Evolutionary conservation across 2,797 vertebrate species (phyloP).

Genomic region (Myiothlypis chrysogaster): DNA sequence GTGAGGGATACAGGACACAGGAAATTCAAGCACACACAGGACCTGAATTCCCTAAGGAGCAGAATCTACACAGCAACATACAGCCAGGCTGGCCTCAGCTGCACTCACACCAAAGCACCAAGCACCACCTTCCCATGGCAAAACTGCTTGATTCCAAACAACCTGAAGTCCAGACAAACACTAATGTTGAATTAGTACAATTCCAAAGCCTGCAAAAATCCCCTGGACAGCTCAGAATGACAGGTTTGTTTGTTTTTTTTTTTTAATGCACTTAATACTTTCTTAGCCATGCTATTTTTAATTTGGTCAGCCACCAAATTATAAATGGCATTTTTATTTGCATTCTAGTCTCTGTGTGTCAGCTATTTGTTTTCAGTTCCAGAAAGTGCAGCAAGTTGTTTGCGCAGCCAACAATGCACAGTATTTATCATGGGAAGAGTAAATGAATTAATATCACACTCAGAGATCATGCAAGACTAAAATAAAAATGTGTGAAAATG

Average conservation of each 20-base stretch:
- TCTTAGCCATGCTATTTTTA: background rate
- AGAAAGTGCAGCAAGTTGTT: background rate
- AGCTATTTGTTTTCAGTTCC: background rate
- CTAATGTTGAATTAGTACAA: background rate
- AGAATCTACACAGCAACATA: slow-evolving; percentile 8
- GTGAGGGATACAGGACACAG: slow-evolving; percentile 12
- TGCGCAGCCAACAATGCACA: background rate
- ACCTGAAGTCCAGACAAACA: background rate
- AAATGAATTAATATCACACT: background rate
- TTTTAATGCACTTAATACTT: background rate
- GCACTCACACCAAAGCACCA: background rate
- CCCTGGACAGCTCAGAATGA: background rate
- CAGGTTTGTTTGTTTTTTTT: background rate
- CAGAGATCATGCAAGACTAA: background rate
- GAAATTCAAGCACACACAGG: slow-evolving; percentile 47
- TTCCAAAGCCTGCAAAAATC: slow-evolving; percentile 20
- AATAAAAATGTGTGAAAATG: background rate
- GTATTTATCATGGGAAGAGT: background rate
- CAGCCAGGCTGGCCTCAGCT: background rate
- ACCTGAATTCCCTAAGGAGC: background rate
- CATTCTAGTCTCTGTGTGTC: background rate
- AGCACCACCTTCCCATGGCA: background rate
- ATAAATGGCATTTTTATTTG: slow-evolving; percentile 9
- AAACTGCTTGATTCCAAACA: slow-evolving; percentile 13
- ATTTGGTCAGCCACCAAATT: background rate